These are phyloP conservation scores for Gonioctena quinquepunctata DNA, from an alignment of 1,140 invertebrate genomes.

Conservation along the genomic window DNA sequence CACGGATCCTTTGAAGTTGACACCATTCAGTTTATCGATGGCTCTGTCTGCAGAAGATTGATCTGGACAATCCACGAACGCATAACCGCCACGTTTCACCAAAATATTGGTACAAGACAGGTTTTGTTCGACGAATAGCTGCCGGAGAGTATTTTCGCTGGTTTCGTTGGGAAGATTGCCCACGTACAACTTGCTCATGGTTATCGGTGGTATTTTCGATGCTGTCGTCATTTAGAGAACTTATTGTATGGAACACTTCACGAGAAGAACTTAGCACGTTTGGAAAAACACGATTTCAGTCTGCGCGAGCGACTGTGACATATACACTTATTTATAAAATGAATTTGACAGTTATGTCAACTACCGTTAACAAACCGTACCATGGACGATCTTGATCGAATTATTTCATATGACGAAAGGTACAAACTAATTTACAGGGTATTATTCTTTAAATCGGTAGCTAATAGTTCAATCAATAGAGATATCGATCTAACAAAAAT, in stretches of 20 bases:
- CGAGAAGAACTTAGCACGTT: not conserved
- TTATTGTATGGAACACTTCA: no score
- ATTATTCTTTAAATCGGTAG: no score
- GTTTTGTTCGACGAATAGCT: constrained; percentile 77
- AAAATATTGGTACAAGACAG: constrained; percentile 74
- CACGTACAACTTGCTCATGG: constrained; percentile 82
- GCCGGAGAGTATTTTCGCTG: constrained; percentile 72
- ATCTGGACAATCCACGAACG: constrained; percentile 83
- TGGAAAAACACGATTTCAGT: not conserved
- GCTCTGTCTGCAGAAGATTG: constrained; percentile 80
- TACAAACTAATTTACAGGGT: no score
- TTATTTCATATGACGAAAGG: no score
- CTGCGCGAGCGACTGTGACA: not conserved
- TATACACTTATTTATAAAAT: constrained; percentile 6
- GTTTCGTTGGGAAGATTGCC: constrained; percentile 79
- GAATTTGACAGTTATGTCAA: constrained; percentile 3
- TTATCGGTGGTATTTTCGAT: constrained; percentile 53
- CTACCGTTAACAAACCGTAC: no score
- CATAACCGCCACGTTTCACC: constrained; percentile 82
- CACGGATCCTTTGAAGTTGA: constrained; percentile 63
- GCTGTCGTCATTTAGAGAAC: constrained; percentile 47
- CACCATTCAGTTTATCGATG: constrained; percentile 78
- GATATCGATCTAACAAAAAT: no score
- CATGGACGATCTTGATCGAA: no score
- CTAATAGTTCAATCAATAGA: no score